Evolutionary conservation across 2,113 vertebrate genomes (phyloP), one percentile per base, ranked within the genome.

Genomic region (Pavo muticus): DNA sequence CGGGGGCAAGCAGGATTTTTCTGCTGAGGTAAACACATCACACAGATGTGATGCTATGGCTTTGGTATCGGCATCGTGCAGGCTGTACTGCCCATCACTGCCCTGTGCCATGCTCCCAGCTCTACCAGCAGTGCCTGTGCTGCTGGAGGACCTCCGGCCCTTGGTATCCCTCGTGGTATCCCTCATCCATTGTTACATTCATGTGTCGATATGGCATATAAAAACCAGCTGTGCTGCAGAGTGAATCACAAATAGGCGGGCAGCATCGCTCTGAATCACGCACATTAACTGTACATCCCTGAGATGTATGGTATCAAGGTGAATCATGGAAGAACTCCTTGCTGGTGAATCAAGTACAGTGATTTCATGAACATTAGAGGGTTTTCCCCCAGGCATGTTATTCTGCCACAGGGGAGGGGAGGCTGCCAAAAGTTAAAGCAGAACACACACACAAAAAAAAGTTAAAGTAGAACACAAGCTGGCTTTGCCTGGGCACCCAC

Each of bases 61-160:
- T 84, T 78, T 57, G 56, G 5, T 47, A 14, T 11, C 0, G 0
- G 47, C 25, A 17, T 76, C 1, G 0, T 29, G n/a, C 60, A 25
- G 59, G 50, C 61, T 14, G 23, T 52, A 16, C 3, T 18, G 39
- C 52, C 29, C 30, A 27, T 25, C 0, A 0, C 42, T 1, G 1
- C 30, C 82, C 77, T 24, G 10, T 11, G 32, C 24, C 5, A 1
- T 9, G 0, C 30, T 65, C 25, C 39, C 59, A 18, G 14, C n/a
- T 63, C 9, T 5, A 40, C 59, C 75, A 1, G 44, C 1, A 1
- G 10, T n/a, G 44, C 24, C 73, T 37, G 32, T 13, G 5, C 8
- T 19, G 54, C 40, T 70, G 42, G 40, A 64, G 50, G 42, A 12
- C 27, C 27, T 21, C 0, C 1, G 11, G 52, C 64, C 61, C 84